Base-by-base conservation (phyloP, 2,797 vertebrate species). In the Scolopax bukidnonensis region DNA sequence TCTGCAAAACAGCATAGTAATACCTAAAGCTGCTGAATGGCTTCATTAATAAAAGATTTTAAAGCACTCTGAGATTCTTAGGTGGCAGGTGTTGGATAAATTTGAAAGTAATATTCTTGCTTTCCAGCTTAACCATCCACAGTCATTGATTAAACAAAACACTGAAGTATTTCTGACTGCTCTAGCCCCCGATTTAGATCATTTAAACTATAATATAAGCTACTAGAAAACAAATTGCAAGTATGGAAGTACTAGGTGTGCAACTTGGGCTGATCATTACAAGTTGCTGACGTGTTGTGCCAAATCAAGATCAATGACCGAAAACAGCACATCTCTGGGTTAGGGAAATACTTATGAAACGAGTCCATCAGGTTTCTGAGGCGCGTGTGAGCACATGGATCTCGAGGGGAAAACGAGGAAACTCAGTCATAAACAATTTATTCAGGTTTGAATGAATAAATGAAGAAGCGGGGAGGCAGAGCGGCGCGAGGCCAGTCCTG, bases 151-250 rank as follows among this genome's bases (percentile, higher is more conserved):
- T 85, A 87, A 90, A 67, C 38, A 88, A 88, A 93, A 94, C 54
- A 75, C 50, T 38, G 38, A 88, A 88, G 27, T 73, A 41, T 65
- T 93, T 89, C 40, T 94, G 56, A 36, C 67, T 64, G 70, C 28
- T 90, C 7, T 76, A 73, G 36, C 11, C 23, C 18, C 24, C 36
- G 38, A 57, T 87, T 95, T 83, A 59, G 69, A 80, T 78, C n/a
- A 59, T 32, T 86, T 87, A 33, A 67, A 67, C 24, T 65, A 5
- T 21, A 85, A 1, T 36, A 3, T 79, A 91, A 96, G 60, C 84
- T 95, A 92, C 78, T 95, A 86, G 23, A 78, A 95, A 95, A 96
- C 85, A 95, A 96, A 93, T 94, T 78, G 77, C 64, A 85, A 81
- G 81, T 50, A 13, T 79, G 92, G 61, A 96, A 81, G 73, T 69